phyloP scores from a whole-genome alignment of 2,888 invertebrate genomes.

The Drosophila kanekoi region DNA sequence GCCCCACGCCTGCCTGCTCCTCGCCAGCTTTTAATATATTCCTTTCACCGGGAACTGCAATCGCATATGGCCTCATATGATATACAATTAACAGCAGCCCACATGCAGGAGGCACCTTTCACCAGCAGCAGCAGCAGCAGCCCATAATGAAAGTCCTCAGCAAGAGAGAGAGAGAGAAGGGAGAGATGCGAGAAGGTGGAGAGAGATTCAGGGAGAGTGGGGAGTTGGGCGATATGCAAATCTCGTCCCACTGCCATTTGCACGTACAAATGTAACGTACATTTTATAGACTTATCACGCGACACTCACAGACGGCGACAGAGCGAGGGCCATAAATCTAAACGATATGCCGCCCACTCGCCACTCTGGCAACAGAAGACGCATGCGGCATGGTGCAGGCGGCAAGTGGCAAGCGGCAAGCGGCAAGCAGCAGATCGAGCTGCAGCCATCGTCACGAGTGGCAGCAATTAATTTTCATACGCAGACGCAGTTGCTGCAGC shows the following conservation, averaged over 20 bases:
- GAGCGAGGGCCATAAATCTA: conserved; percentile 66
- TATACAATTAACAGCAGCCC: conserved; percentile 72
- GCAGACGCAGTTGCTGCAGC: conserved; percentile 51
- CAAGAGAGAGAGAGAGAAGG: conserved; percentile 12
- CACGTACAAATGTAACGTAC: conserved; percentile 72
- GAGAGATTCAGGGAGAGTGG: background rate
- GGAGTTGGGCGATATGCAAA: conserved; percentile 66
- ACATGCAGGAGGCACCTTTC: conserved; percentile 63
- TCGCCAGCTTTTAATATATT: conserved; percentile 19
- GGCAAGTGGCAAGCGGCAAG: conserved; percentile 5
- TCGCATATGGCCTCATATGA: conserved; percentile 52
- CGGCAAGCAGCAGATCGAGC: conserved; percentile 20
- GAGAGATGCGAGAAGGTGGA: background rate
- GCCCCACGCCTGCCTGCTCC: conserved; percentile 2
- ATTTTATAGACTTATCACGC: conserved; percentile 79
- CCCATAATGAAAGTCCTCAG: conserved; percentile 52
- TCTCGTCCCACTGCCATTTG: conserved; percentile 75
- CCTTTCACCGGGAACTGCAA: conserved; percentile 63
- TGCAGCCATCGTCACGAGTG: conserved; percentile 74
- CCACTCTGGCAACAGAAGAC: background rate
- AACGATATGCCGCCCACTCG: conserved; percentile 78
- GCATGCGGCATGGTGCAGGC: background rate
- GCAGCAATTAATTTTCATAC: conserved; percentile 81
- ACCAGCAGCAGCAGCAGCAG: conserved; percentile 48
- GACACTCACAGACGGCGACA: conserved; percentile 53